These are phyloP conservation scores for Biston stratarius DNA, from an alignment of 2,888 invertebrate species.

Conservation along the genomic window DNA sequence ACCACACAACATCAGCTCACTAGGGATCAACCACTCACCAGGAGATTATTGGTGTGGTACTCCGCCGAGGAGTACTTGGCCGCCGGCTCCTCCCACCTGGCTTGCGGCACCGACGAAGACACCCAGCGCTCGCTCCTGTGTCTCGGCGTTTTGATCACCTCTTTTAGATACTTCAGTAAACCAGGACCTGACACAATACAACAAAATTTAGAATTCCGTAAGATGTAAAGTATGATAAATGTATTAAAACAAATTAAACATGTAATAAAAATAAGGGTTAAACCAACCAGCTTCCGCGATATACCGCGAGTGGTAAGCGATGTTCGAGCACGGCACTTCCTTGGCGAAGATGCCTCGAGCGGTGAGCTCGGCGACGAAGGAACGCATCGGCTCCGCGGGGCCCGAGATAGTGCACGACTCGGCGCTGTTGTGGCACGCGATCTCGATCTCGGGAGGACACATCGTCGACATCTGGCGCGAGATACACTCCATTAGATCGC, in stretches of 20 bases:
- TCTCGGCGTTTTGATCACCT: slow-evolving; percentile 87
- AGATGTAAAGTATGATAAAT: too few relatives aligned
- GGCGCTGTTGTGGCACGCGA: slow-evolving; percentile 92
- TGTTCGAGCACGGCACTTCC: slow-evolving; percentile 88
- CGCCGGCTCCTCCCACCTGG: slow-evolving; percentile 82
- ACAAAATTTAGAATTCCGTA: background rate
- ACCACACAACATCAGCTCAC: slow-evolving; percentile 86
- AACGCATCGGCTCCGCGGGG: slow-evolving; percentile 85
- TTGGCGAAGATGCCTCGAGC: slow-evolving; percentile 56
- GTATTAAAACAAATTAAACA: too few relatives aligned
- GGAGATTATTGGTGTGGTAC: slow-evolving; percentile 93
- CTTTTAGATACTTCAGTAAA: slow-evolving; percentile 85
- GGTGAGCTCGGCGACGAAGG: slow-evolving; percentile 79
- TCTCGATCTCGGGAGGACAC: slow-evolving; percentile 79
- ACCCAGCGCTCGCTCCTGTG: slow-evolving; percentile 91
- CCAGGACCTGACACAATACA: slow-evolving; percentile 67
- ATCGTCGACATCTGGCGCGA: slow-evolving; percentile 43
- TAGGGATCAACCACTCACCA: slow-evolving; percentile 89
- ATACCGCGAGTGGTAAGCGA: slow-evolving; percentile 94
- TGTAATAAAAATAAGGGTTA: background rate
- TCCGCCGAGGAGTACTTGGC: slow-evolving; percentile 89
- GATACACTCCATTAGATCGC: background rate
- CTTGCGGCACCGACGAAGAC: slow-evolving; percentile 90
- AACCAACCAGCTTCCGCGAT: slow-evolving; percentile 86
- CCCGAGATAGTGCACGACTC: slow-evolving; percentile 92